Evolutionary conservation across 2,797 vertebrate species (phyloP).

Genomic region (Leucoraja ocellata): DNA sequence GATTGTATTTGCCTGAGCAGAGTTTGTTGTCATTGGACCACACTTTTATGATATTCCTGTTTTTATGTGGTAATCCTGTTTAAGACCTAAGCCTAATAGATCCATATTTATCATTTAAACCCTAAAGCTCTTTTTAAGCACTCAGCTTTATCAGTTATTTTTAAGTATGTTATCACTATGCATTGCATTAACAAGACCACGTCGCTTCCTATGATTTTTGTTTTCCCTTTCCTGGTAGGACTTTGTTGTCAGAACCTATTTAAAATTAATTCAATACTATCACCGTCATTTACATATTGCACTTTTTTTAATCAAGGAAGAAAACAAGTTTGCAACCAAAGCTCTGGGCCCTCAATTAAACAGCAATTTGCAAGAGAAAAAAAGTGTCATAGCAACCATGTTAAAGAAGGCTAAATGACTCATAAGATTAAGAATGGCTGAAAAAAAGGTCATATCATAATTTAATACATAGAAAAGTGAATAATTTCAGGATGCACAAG

Average conservation of each 20-base stretch:
- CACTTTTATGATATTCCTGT: not conserved
- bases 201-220: not conserved
- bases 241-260: not conserved
- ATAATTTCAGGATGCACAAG: not conserved
- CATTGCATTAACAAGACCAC: not conserved
- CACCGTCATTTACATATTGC: not conserved
- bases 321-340: not conserved
- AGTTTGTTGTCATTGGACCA: not conserved
- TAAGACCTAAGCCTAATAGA: not conserved
- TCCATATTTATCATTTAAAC: no score
- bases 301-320: not conserved
- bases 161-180: not conserved
- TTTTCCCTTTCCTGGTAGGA: not conserved
- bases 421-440: constrained; percentile 1
- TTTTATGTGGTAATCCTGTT: not conserved
- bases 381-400: constrained; percentile 17
- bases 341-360: not conserved
- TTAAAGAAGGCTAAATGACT: not conserved
- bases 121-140: not conserved
- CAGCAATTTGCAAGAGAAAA: not conserved
- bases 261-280: not conserved
- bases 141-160: not conserved
- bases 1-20: not conserved
- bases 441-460: not conserved
- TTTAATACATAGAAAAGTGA: not conserved